Percentiles rank a stretch among this genome's conserved stretches.
Conservation (phyloP, 1,140 invertebrate genomes). For the Akabosia matsudoensis region DNA sequence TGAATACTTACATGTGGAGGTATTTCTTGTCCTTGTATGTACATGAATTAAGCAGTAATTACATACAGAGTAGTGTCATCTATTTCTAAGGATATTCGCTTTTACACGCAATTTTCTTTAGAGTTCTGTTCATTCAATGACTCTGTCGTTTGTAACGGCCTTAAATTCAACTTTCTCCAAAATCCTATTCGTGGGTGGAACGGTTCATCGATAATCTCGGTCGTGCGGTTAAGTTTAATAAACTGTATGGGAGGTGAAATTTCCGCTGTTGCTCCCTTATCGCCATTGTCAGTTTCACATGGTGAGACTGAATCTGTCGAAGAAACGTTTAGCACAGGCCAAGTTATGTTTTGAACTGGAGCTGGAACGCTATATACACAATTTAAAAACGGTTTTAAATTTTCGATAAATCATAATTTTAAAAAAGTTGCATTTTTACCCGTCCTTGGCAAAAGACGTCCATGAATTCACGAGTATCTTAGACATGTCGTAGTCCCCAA, state of each 20-base stretch:
- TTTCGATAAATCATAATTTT: not conserved
- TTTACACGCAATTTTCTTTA: constrained; percentile 4
- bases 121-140: not conserved
- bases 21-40: too few relatives aligned
- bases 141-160: not conserved
- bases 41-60: too few relatives aligned
- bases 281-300: not conserved
- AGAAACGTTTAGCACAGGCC: not conserved
- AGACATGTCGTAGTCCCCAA: constrained; percentile 2
- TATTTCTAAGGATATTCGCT: too few relatives aligned
- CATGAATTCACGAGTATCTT: constrained; percentile 1
- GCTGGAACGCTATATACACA: constrained; percentile 3
- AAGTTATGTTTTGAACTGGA: not conserved
- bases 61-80: too few relatives aligned
- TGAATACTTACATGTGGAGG: too few relatives aligned
- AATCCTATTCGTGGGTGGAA: not conserved
- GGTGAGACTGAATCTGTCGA: not conserved
- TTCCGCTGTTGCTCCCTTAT: too few relatives aligned
- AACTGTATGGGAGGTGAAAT: constrained; percentile 16
- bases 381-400: not conserved
- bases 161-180: not conserved
- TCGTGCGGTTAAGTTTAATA: not conserved
- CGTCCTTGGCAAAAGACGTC: constrained; percentile 18
- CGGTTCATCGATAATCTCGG: constrained; percentile 6
- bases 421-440: not conserved